Conservation (phyloP, 2,113 vertebrate species). For the Chaenogobius annularis region DNA sequence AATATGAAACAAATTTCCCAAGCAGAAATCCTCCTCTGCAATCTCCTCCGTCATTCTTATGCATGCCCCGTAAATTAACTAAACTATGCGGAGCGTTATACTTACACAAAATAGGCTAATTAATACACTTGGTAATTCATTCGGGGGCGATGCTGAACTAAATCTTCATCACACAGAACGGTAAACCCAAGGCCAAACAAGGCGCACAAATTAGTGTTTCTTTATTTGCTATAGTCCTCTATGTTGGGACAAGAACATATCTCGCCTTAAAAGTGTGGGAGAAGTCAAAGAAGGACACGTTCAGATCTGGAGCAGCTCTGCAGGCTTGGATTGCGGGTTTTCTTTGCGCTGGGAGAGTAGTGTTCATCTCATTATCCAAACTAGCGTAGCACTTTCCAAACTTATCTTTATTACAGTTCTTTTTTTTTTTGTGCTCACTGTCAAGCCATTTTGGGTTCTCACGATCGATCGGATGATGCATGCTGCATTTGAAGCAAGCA, state of each 20-base stretch:
- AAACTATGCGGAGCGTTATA: conserved; percentile 71
- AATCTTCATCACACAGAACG: conserved; percentile 64
- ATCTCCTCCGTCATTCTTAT: conserved; percentile 69
- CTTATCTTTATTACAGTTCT: neutral
- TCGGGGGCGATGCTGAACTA: conserved; percentile 60
- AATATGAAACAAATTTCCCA: conserved; percentile 73
- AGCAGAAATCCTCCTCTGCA: conserved; percentile 69
- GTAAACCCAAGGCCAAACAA: conserved; percentile 57
- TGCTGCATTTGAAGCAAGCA: neutral
- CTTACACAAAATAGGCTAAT: conserved; percentile 76
- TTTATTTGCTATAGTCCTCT: conserved; percentile 9
- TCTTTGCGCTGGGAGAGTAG: neutral
- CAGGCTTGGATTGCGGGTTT: neutral
- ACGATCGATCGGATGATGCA: neutral
- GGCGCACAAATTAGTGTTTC: conserved; percentile 38
- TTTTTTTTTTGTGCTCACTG: neutral
- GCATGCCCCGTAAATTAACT: conserved; percentile 68
- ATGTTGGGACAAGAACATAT: conserved; percentile 31
- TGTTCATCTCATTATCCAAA: conserved; percentile 35
- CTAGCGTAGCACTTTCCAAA: conserved; percentile 16
- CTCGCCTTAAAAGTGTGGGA: neutral
- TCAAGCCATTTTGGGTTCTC: neutral
- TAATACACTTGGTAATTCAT: conserved; percentile 74
- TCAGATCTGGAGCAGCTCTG: conserved; percentile 24
- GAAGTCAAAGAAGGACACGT: conserved; percentile 12